Evolutionary conservation across 2,888 invertebrate species (phyloP).

Genomic region (Pimpla rufipes): DNA sequence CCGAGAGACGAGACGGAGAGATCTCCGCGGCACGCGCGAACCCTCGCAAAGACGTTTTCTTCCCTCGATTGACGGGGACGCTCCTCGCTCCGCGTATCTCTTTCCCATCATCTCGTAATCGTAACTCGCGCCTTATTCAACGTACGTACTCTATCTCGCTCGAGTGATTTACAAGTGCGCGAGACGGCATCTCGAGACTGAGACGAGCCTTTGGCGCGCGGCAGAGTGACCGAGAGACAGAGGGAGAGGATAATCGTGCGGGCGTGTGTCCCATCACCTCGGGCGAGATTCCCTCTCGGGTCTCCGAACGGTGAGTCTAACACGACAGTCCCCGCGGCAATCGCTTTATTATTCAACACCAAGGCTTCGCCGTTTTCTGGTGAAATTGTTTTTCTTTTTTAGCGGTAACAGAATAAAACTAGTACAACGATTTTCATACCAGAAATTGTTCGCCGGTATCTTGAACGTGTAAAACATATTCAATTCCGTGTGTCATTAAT

Average conservation of each 20-base stretch:
- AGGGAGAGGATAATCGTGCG: constrained; percentile 26
- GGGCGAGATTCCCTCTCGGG: neutral
- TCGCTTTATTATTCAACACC: neutral
- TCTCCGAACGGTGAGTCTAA: constrained; percentile 43
- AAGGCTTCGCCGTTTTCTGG: too few relatives aligned
- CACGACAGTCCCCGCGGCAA: neutral
- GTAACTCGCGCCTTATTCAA: constrained; percentile 19
- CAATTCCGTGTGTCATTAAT: too few relatives aligned
- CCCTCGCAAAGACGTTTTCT: neutral
- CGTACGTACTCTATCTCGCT: constrained; percentile 15
- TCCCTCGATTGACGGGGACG: neutral
- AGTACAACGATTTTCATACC: too few relatives aligned
- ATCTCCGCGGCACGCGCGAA: constrained; percentile 51
- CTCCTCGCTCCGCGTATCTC: neutral
- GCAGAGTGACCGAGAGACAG: constrained; percentile 8
- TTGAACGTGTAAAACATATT: too few relatives aligned
- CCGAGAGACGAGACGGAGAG: constrained; percentile 53
- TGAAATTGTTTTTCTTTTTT: neutral
- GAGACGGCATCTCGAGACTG: constrained; percentile 35
- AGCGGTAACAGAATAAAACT: too few relatives aligned
- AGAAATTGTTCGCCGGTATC: too few relatives aligned
- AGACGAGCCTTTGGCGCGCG: neutral
- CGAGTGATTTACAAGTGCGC: constrained; percentile 58
- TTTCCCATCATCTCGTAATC: constrained; percentile 24
- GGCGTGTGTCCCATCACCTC: constrained; percentile 4